Evolutionary conservation across 1,140 invertebrate species (phyloP).

Genomic region (Lepidurus packardi): DNA sequence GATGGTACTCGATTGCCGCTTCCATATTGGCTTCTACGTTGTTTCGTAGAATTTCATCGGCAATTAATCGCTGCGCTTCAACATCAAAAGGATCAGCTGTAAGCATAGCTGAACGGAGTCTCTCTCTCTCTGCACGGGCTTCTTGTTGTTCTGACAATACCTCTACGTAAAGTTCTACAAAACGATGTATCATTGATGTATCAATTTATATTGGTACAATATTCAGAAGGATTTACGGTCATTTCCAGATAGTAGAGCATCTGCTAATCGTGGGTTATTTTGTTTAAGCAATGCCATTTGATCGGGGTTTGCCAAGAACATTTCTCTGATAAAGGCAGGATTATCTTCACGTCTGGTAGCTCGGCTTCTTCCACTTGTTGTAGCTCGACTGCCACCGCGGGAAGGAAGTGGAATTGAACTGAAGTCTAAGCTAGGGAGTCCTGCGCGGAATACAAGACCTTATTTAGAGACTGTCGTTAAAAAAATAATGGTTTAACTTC

Average conservation of each 20-base stretch:
- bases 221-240: conserved; percentile 50
- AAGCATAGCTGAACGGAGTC: conserved; percentile 77
- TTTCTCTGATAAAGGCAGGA: conserved; percentile 77
- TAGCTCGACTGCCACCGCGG: not conserved
- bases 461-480: not conserved
- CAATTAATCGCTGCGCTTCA: conserved; percentile 87
- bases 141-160: conserved; percentile 76
- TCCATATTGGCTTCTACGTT: conserved; percentile 99
- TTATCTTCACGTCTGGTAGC: conserved; percentile 59
- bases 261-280: conserved; percentile 86
- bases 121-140: conserved; percentile 67
- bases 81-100: conserved; percentile 91
- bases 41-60: conserved; percentile 89
- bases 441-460: conserved; percentile 3
- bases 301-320: conserved; percentile 87
- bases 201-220: not conserved
- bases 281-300: conserved; percentile 84
- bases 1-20: conserved; percentile 95
- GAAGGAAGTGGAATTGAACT: conserved; percentile 72
- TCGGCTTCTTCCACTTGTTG: not conserved
- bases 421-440: conserved; percentile 64
- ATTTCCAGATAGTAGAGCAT: conserved; percentile 77
- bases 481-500: too few species aligned
- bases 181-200: conserved; percentile 26
- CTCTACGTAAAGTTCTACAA: conserved; percentile 69